Percentiles rank a stretch among this genome's conserved stretches.
Conservation (phyloP, 2,888 invertebrate species). For the Portevinia maculata region DNA sequence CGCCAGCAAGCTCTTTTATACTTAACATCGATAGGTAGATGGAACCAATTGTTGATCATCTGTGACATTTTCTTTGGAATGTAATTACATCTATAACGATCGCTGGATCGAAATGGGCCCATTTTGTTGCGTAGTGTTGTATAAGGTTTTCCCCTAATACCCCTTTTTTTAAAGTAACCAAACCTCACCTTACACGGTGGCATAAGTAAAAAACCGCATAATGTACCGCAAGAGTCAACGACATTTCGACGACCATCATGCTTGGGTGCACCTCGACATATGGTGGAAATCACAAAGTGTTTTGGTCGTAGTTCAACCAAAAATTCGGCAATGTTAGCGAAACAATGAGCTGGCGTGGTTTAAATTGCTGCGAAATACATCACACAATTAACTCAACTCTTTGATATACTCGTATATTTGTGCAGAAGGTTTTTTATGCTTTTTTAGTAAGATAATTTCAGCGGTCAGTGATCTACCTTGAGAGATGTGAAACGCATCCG, state of each 20-base stretch:
- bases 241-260: slow-evolving; percentile 61
- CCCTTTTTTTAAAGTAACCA: no score
- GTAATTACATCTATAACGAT: slow-evolving; percentile 39
- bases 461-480: slow-evolving; percentile 59
- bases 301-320: slow-evolving; percentile 35
- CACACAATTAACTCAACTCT: slow-evolving; percentile 43
- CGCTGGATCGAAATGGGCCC: no score
- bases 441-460: slow-evolving; percentile 10
- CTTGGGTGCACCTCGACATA: slow-evolving; percentile 33
- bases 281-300: slow-evolving; percentile 40
- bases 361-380: slow-evolving; percentile 53
- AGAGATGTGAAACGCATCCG: slow-evolving; percentile 9
- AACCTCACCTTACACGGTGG: neutral
- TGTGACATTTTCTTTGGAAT: slow-evolving; percentile 44
- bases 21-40: neutral
- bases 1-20: slow-evolving; percentile 27
- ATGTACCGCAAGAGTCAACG: slow-evolving; percentile 31
- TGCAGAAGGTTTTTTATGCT: slow-evolving; percentile 14
- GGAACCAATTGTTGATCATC: slow-evolving; percentile 13
- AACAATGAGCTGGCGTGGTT: slow-evolving; percentile 47
- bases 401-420: neutral
- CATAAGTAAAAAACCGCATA: slow-evolving; percentile 14
- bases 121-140: no score
- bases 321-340: slow-evolving; percentile 52
- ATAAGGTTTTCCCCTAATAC: no score